These are phyloP conservation scores for Platycheirus rosarum DNA, from an alignment of 2,888 invertebrate species.

Conservation along the genomic window DNA sequence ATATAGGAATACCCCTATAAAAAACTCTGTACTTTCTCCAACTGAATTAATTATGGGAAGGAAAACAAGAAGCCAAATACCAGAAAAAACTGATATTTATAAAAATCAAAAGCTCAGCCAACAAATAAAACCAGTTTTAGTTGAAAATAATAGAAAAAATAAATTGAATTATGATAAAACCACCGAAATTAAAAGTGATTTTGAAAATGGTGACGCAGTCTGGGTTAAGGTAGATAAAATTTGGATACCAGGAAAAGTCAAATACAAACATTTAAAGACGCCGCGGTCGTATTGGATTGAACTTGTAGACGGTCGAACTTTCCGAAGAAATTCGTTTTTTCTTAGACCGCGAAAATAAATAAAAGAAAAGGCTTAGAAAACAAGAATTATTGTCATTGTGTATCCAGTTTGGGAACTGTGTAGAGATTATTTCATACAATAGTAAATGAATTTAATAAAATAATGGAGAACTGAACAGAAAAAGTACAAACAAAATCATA, in stretches of 20 bases:
- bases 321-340: not conserved
- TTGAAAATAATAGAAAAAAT: slow-evolving; percentile 12
- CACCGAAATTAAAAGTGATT: slow-evolving; percentile 11
- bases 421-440: no score
- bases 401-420: no score
- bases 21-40: not conserved
- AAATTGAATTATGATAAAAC: slow-evolving; percentile 5
- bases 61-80: slow-evolving; percentile 7
- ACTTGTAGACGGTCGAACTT: slow-evolving; percentile 8
- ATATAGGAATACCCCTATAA: no score
- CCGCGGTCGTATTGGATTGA: slow-evolving; percentile 14
- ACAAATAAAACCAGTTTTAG: slow-evolving; percentile 13
- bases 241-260: slow-evolving; percentile 12
- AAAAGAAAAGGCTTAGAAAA: no score
- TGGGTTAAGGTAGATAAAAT: slow-evolving; percentile 11
- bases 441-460: no score
- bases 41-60: slow-evolving; percentile 9
- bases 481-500: no score
- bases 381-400: no score
- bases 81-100: slow-evolving; percentile 15
- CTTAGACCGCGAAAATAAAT: no score
- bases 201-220: not conserved
- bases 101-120: slow-evolving; percentile 13
- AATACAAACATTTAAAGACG: not conserved
- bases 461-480: no score